phyloP scores from a whole-genome alignment of 2,797 vertebrate species.

The Aplochiton taeniatus region DNA sequence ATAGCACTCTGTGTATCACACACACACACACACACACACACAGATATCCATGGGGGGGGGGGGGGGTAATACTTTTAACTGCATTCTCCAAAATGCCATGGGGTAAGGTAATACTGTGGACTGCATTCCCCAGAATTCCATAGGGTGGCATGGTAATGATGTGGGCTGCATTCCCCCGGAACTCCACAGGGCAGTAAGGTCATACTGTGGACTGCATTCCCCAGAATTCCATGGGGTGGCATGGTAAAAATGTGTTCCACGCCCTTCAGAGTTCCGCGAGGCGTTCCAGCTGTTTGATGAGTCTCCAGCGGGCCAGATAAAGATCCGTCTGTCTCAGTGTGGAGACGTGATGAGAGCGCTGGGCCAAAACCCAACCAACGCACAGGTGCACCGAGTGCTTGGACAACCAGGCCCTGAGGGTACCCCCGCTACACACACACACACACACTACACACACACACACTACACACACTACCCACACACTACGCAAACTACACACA shows the following conservation, averaged over 20 bases:
- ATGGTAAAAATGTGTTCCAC: background rate
- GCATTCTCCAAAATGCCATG: no score
- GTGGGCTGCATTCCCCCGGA: slow-evolving; percentile 64
- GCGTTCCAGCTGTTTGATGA: slow-evolving; percentile 86
- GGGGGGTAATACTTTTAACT: no score
- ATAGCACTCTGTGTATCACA: background rate
- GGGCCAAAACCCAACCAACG: slow-evolving; percentile 87
- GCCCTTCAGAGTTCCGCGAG: slow-evolving; percentile 82
- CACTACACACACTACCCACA: background rate
- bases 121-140: no score
- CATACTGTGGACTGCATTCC: no score
- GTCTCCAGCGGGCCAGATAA: slow-evolving; percentile 75
- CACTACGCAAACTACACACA: no score
- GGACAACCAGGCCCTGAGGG: slow-evolving; percentile 85
- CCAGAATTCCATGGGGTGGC: background rate
- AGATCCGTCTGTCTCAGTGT: slow-evolving; percentile 82
- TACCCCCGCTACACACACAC: slow-evolving; percentile 28
- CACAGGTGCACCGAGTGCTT: slow-evolving; percentile 81
- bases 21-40: background rate
- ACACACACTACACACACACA: background rate
- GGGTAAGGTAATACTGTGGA: background rate
- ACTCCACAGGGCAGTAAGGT: slow-evolving; percentile 79
- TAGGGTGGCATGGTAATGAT: background rate
- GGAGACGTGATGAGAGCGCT: slow-evolving; percentile 84
- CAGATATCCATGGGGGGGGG: background rate